Evolutionary conservation across 1,140 invertebrate genomes (phyloP), one percentile per base, ranked within the genome.

Genomic region (Ceratina australensis): DNA sequence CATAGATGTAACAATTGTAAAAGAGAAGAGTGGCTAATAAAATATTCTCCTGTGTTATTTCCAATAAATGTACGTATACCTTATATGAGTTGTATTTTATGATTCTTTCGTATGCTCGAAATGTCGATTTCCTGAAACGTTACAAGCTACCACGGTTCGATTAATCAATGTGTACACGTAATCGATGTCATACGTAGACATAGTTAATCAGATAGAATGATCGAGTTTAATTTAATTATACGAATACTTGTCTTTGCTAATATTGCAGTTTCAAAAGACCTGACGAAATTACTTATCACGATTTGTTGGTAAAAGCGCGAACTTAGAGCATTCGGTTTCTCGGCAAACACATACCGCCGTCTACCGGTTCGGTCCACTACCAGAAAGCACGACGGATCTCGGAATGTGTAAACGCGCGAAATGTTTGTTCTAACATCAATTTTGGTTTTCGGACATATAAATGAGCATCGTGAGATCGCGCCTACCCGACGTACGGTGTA

Each of bases 1-100:
- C 60, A 65, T 72, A 72, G 61, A 72, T 78, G 69, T 78, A 78
- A 78, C 59, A 72, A 72, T 78, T 72, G 68, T 72, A 78, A 78
- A 65, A 42, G 10, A 78, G 69, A 78, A 78, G 76, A 78, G 76
- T 72, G 76, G 76, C 76, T 65, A 78, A 78, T 78, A 78, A 78
- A 78, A 57, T 64, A 47, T 78, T 72, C 76, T 57, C 26, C 76
- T 78, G 67, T 72, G 67, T 72, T 78, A 72, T 72, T 65, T 78
- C 68, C 76, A 72, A 78, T 78, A 78, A 72, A 78, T 78, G 76
- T 72, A 72, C 76, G 76, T 78, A 78, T 78, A 42, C 50, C 60
- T 78, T 61, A 33, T 78, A 65, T 49, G 76, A 78, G 76, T 65
- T 65, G 76, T 18, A 78, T 78, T 72, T 72, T 65, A 78, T 78